Evolutionary conservation across 1,140 invertebrate genomes (phyloP).

Genomic region (Berghia stephanieae): DNA sequence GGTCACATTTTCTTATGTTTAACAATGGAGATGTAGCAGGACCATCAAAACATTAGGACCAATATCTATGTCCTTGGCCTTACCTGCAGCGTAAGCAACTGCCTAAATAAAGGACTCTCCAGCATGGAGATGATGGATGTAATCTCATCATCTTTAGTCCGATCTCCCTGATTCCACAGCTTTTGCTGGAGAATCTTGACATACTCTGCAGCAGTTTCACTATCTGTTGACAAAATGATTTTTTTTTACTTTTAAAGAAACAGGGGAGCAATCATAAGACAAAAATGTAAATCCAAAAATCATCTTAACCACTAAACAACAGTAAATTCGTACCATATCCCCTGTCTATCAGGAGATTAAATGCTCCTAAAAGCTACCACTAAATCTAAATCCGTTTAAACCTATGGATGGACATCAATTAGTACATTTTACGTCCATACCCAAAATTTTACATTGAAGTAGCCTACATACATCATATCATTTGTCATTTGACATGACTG

Average conservation of each 20-base stretch:
- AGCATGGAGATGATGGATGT: slow-evolving; percentile 86
- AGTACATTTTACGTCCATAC: no score
- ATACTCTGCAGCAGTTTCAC: slow-evolving; percentile 75
- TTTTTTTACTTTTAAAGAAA: neutral
- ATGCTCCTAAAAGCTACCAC: neutral
- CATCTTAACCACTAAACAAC: neutral
- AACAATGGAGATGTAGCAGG: no score
- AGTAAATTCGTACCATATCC: neutral
- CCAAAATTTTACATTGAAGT: no score
- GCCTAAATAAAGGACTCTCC: slow-evolving; percentile 90
- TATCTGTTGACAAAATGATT: slow-evolving; percentile 54
- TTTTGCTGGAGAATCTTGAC: slow-evolving; percentile 81
- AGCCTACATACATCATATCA: no score
- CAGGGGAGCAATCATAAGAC: neutral
- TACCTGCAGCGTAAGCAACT: slow-evolving; percentile 85
- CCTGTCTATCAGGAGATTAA: neutral
- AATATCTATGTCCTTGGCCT: no score
- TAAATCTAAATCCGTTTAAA: neutral
- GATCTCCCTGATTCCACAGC: slow-evolving; percentile 78
- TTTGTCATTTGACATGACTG: no score
- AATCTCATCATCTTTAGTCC: slow-evolving; percentile 81
- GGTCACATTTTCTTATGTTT: no score
- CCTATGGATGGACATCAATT: neutral
- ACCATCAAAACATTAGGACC: no score
- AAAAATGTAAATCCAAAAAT: neutral